Evolutionary conservation across 2,113 vertebrate genomes (phyloP).

Genomic region (Paedocypris sp.): DNA sequence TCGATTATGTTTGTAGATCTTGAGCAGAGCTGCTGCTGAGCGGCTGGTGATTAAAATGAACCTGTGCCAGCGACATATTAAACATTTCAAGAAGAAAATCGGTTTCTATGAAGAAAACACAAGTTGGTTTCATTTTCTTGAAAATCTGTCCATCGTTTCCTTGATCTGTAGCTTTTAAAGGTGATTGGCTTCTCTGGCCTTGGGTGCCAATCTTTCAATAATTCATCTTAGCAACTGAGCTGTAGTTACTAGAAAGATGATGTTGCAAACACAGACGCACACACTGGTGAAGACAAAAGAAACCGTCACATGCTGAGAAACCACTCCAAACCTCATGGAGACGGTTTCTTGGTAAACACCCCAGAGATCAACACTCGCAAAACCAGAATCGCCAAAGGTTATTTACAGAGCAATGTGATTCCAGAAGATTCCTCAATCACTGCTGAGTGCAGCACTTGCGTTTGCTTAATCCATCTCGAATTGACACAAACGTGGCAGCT

Average conservation of each 20-base stretch:
- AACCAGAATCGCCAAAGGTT: constrained; percentile 32
- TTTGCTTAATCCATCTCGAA: constrained; percentile 39
- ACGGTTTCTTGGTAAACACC: constrained; percentile 37
- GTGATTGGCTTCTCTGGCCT: neutral
- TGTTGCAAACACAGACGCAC: no score
- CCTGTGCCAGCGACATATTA: no score
- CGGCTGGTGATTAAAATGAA: no score
- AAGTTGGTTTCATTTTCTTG: no score
- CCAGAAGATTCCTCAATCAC: constrained; percentile 16
- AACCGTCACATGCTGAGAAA: constrained; percentile 27
- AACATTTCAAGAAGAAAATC: no score
- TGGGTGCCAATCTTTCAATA: neutral
- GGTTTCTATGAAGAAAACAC: no score
- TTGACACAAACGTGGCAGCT: constrained; percentile 33
- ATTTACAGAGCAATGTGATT: constrained; percentile 32
- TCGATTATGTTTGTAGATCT: no score
- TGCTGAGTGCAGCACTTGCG: constrained; percentile 27
- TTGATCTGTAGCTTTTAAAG: neutral
- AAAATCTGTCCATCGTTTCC: no score
- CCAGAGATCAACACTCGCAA: constrained; percentile 28
- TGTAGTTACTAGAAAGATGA: neutral
- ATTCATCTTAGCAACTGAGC: neutral
- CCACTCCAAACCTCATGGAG: constrained; percentile 26
- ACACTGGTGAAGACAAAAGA: constrained; percentile 25
- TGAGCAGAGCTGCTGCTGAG: no score